Conservation (phyloP, 64 coral and sea anemone genomes). For the Dendrophyllia cribrosa region DNA sequence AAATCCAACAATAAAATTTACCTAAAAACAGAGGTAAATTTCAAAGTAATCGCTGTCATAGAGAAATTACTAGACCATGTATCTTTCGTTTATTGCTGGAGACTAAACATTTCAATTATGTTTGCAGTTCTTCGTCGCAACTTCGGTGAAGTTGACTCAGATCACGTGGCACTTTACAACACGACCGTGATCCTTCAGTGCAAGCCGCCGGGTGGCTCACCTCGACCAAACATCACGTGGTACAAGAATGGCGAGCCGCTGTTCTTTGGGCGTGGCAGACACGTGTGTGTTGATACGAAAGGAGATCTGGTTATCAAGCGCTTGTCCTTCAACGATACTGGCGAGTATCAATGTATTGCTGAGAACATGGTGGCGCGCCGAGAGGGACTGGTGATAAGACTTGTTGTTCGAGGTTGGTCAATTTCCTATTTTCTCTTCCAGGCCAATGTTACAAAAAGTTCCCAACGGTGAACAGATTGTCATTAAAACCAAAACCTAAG, state of each 20-base stretch:
- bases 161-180: background rate
- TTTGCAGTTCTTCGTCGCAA: slow-evolving; percentile 8
- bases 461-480: too few species aligned
- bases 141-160: background rate
- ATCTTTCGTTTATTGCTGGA: too few species aligned
- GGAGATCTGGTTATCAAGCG: background rate
- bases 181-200: background rate
- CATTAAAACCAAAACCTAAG: too few species aligned
- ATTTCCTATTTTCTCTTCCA: background rate
- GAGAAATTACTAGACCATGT: too few species aligned
- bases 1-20: too few species aligned
- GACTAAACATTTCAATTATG: background rate
- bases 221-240: background rate
- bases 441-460: too few species aligned
- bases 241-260: background rate
- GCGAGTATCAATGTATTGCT: slow-evolving; percentile 1
- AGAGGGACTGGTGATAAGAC: background rate
- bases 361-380: background rate
- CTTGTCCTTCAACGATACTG: background rate
- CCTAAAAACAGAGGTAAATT: too few species aligned
- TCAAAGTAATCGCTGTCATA: too few species aligned
- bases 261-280: background rate
- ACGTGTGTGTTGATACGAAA: too few species aligned
- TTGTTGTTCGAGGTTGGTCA: background rate
- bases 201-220: background rate